Evolutionary conservation across 2,113 vertebrate genomes (phyloP).

Genomic region (Dipodomys merriami): DNA sequence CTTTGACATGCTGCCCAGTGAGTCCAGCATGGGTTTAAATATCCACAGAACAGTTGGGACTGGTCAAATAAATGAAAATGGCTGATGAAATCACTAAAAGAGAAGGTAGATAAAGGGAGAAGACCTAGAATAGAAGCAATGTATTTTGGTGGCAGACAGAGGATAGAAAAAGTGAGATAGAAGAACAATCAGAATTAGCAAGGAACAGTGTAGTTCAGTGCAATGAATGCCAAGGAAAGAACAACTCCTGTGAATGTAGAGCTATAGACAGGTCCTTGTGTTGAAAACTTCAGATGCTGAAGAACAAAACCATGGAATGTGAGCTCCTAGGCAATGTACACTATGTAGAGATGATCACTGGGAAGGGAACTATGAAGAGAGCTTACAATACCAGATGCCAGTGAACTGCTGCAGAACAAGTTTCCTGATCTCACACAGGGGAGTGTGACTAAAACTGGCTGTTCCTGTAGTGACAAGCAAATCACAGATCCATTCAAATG

Average conservation of each 20-base stretch:
- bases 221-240: neutral
- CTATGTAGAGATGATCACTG: neutral
- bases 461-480: neutral
- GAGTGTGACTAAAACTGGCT: neutral
- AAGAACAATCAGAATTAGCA: neutral
- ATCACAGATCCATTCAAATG: neutral
- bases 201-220: neutral
- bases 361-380: neutral
- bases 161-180: neutral
- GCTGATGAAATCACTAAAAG: constrained; percentile 8
- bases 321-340: neutral
- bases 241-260: neutral
- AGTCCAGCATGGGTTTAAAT: constrained; percentile 40
- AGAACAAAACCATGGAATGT: neutral
- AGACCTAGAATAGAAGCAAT: constrained; percentile 38
- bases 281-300: neutral
- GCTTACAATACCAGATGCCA: neutral
- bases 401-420: neutral
- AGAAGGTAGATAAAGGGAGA: constrained; percentile 25
- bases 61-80: constrained; percentile 9
- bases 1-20: constrained; percentile 19
- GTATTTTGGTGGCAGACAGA: neutral
- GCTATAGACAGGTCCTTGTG: neutral
- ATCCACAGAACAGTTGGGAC: constrained; percentile 24
- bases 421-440: neutral